phyloP scores from a whole-genome alignment of 2,797 vertebrate species.

The Smutsia temminckii region DNA sequence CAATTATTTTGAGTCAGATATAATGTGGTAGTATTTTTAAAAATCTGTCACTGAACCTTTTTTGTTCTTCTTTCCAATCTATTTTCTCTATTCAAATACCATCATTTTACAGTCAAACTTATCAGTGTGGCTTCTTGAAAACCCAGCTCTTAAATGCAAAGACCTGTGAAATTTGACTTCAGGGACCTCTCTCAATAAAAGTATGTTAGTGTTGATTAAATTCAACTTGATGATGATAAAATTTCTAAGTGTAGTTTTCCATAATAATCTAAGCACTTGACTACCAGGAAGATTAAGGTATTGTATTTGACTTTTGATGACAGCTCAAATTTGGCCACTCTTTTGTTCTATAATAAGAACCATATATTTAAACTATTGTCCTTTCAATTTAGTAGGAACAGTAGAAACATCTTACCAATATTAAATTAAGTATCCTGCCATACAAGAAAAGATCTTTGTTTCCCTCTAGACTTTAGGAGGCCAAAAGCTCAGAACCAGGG shows the following conservation, averaged over 20 bases:
- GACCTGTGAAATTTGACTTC: background rate
- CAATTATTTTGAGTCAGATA: background rate
- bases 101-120: background rate
- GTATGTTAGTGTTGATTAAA: background rate
- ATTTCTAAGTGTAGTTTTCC: background rate
- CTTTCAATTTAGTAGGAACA: background rate
- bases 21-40: background rate
- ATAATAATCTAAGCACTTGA: background rate
- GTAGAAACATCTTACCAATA: background rate
- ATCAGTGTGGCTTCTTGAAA: background rate
- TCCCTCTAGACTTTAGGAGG: background rate
- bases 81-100: background rate
- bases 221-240: background rate
- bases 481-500: background rate
- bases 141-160: background rate
- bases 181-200: slow-evolving; percentile 5
- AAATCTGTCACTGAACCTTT: background rate
- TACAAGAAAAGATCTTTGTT: background rate
- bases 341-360: background rate
- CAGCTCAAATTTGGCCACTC: background rate
- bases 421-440: background rate
- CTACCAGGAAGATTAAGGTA: background rate
- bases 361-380: background rate
- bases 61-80: background rate
- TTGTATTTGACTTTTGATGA: background rate